Percentiles rank a stretch among this genome's conserved stretches.
These are phyloP conservation scores for Mus musculus DNA, from an alignment of 2,113 vertebrate species.

Conservation along the genomic window GRCm39 chr14:88180001-88180500, in stretches of 20 bases:
- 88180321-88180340: not conserved
- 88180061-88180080: not conserved
- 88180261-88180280: not conserved
- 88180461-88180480: not conserved
- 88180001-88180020: not conserved
- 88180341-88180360: not conserved
- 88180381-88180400: not conserved
- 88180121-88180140: not conserved
- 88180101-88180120: not conserved
- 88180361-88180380: not conserved
- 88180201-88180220: not conserved
- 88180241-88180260: not conserved
- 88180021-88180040: not conserved
- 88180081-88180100: not conserved
- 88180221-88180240: not conserved
- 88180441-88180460: not conserved
- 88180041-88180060: not conserved
- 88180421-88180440: not conserved
- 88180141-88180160: not conserved
- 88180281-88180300: not conserved
- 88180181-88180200: not conserved
- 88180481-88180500: not conserved
- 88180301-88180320: not conserved
- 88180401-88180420: not conserved
- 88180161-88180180: not conserved